Conservation (phyloP, 2,888 invertebrate species). For the Tribolium freemani region DNA sequence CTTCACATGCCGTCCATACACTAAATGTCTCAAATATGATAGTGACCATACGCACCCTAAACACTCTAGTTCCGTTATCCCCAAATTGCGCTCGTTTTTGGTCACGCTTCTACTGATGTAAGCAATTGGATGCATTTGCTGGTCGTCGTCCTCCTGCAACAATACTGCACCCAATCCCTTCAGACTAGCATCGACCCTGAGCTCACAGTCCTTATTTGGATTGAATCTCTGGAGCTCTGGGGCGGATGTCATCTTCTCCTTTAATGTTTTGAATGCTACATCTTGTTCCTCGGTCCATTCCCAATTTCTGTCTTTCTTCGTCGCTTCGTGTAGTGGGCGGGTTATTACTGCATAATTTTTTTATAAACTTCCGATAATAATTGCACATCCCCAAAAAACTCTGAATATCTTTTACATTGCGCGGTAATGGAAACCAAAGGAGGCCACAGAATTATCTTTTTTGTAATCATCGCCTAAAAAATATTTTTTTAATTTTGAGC, state of each 20-base stretch:
- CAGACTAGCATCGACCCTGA: constrained; percentile 43
- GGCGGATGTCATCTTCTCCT: constrained; percentile 36
- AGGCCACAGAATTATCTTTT: too few species aligned
- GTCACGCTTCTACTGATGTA: constrained; percentile 46
- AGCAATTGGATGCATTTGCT: constrained; percentile 46
- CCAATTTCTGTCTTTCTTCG: constrained; percentile 28
- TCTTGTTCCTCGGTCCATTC: constrained; percentile 8
- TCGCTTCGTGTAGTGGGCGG: constrained; percentile 42
- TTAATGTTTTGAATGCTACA: constrained; percentile 26
- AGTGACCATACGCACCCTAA: constrained; percentile 43
- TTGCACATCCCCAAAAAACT: constrained; percentile 49
- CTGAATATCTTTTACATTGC: constrained; percentile 4
- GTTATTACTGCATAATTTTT: constrained; percentile 43
- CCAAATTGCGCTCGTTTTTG: constrained; percentile 47
- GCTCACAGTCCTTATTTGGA: constrained; percentile 40
- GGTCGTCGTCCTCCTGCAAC: constrained; percentile 38
- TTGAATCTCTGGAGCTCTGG: constrained; percentile 38
- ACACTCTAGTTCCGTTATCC: constrained; percentile 43
- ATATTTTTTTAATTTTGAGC: too few species aligned
- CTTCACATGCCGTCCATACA: constrained; percentile 41
- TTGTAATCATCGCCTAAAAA: too few species aligned
- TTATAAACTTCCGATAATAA: constrained; percentile 45
- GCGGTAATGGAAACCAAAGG: background rate
- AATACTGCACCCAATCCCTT: constrained; percentile 44
- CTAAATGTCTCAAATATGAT: constrained; percentile 44